Percentiles rank a stretch among this genome's conserved stretches.
Conservation (phyloP, 2,888 invertebrate genomes). For the Watsonalla binaria region DNA sequence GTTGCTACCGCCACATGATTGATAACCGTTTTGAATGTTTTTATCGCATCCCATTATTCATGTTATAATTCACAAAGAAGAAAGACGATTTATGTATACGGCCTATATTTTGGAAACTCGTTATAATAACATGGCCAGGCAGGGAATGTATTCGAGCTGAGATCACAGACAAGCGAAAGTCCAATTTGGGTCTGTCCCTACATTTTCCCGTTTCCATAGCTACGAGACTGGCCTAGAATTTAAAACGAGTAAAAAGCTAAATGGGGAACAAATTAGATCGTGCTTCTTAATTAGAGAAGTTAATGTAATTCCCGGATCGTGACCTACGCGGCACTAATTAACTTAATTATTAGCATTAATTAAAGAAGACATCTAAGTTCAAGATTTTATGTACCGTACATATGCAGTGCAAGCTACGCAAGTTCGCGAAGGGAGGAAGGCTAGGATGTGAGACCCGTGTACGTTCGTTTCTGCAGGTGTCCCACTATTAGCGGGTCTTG, state of each 20-base stretch:
- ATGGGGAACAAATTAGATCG: constrained; percentile 14
- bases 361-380: constrained; percentile 40
- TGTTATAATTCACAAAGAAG: not conserved
- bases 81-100: no score
- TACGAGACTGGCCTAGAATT: not conserved
- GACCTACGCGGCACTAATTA: constrained; percentile 25
- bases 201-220: not conserved
- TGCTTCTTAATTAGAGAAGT: constrained; percentile 28
- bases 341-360: constrained; percentile 37
- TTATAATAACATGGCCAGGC: no score
- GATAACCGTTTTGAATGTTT: constrained; percentile 11
- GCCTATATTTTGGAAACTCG: no score
- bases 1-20: constrained; percentile 15
- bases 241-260: constrained; percentile 3
- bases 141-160: no score
- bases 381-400: constrained; percentile 28
- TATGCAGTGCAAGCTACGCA: no score
- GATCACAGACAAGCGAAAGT: no score
- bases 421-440: no score
- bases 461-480: no score
- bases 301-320: constrained; percentile 20
- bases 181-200: no score
- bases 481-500: constrained; percentile 25
- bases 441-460: no score
- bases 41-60: constrained; percentile 13